Percentiles rank a stretch among this genome's conserved stretches.
phyloP scores from a whole-genome alignment of 2,888 invertebrate species.

The Parasteatoda lunata region DNA sequence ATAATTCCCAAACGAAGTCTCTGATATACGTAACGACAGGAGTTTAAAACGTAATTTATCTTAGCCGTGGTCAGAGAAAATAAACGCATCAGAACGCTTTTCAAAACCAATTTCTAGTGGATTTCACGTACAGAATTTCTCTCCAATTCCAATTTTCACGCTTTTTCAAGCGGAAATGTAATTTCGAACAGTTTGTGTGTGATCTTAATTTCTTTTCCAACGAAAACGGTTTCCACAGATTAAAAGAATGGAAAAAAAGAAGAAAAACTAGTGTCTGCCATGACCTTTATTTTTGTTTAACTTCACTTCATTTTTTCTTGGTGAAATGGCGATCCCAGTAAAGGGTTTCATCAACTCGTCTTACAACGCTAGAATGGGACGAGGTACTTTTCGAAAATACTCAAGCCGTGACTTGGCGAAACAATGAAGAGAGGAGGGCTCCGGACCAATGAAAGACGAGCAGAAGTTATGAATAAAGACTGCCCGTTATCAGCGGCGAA shows the following conservation, averaged over 20 bases:
- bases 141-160: constrained; percentile 41
- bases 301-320: not conserved
- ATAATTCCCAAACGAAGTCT: too few relatives aligned
- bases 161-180: constrained; percentile 31
- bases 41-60: too few relatives aligned
- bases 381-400: not conserved
- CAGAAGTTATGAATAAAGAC: constrained; percentile 30
- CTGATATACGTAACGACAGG: too few relatives aligned
- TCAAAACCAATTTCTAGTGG: constrained; percentile 4
- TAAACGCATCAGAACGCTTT: not conserved
- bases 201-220: constrained; percentile 13
- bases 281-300: not conserved
- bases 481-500: constrained; percentile 8
- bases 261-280: not conserved
- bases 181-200: constrained; percentile 11
- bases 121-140: constrained; percentile 10
- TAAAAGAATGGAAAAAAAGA: not conserved
- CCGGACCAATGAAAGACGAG: not conserved
- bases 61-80: too few relatives aligned
- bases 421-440: not conserved
- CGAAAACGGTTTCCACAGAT: too few relatives aligned
- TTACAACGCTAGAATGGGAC: not conserved
- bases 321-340: not conserved
- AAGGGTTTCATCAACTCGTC: constrained; percentile 2
- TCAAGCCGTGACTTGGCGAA: constrained; percentile 8